Evolutionary conservation across 1,140 invertebrate species (phyloP).

Genomic region (Bactericera cockerelli): DNA sequence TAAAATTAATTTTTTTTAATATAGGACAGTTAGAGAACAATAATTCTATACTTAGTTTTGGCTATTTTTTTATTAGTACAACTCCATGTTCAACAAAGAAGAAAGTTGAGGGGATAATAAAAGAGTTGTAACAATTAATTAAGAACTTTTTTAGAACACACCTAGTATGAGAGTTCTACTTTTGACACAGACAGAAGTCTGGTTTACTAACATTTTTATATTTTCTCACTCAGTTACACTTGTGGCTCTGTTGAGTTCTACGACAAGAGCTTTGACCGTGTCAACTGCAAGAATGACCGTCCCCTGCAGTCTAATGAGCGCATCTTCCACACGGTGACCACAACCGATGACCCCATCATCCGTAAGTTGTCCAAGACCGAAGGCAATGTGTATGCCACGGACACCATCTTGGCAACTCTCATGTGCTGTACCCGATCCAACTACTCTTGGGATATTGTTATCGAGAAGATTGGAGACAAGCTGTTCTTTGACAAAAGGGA

Average conservation of each 20-base stretch:
- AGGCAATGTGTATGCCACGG: slow-evolving; percentile 97
- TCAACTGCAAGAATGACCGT: slow-evolving; percentile 93
- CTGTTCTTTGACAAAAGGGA: slow-evolving; percentile 98
- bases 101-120: no score
- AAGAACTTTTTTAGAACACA: no score
- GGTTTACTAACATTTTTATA: no score
- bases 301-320: slow-evolving; percentile 83
- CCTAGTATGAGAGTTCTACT: no score
- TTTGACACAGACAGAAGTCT: no score
- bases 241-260: slow-evolving; percentile 95
- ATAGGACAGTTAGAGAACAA: no score
- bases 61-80: no score
- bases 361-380: slow-evolving; percentile 79
- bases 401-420: slow-evolving; percentile 91
- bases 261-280: slow-evolving; percentile 90
- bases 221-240: slow-evolving; percentile 59
- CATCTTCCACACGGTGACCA: slow-evolving; percentile 95
- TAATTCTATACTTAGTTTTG: no score
- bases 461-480: slow-evolving; percentile 94
- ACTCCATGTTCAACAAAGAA: no score
- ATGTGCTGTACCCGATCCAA: slow-evolving; percentile 98
- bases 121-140: no score
- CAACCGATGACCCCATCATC: slow-evolving; percentile 96
- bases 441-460: slow-evolving; percentile 99
- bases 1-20: no score